Base-by-base conservation (phyloP, 2,113 vertebrate species). In the Ifrita kowaldi region DNA sequence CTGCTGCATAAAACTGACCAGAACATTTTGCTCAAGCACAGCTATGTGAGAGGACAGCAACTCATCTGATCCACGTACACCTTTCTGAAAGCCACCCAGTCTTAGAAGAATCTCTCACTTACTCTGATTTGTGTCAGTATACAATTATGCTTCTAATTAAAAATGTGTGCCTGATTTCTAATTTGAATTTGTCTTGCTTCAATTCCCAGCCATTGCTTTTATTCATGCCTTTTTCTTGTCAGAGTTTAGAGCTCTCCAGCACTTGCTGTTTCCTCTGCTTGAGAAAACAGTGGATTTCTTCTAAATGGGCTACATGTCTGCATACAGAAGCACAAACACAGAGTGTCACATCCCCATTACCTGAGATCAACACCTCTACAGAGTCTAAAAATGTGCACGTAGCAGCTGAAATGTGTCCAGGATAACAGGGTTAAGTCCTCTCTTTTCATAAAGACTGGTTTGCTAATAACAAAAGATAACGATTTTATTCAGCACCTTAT, bases 21-120 rank as follows among this genome's bases (percentile, higher is more conserved):
- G 35, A 68, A 65, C 5, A 37, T 44, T 52, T 56, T 5, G 4
- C n/a, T 52, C 17, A 42, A 59, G 26, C 9, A 47, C 17, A 59
- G 44, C 41, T 41, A n/a, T 0, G 2, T 8, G 27, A 87, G 32
- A 85, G 37, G 24, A 42, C 6, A 22, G 23, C 30, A 81, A 71
- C 22, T 87, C 44, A 13, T 30, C 53, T 79, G 20, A 63, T 13
- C 41, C 94, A 39, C 0, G 0, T 11, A 10, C 1, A 1, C 41
- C 60, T 26, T 87, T 27, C 35, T 59, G n/a, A 64, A 77, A 82
- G 24, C 22, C 52, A 53, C 30, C 17, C 41, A 27, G 41, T 30
- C 57, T 65, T 30, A 78, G 24, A 49, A 23, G 16, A 88, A 89
- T 56, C 39, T 56, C 27, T 47, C 27, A 28, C 33, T 87, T 64